These are phyloP conservation scores for Dione juno DNA, from an alignment of 2,888 invertebrate genomes.

Conservation along the genomic window DNA sequence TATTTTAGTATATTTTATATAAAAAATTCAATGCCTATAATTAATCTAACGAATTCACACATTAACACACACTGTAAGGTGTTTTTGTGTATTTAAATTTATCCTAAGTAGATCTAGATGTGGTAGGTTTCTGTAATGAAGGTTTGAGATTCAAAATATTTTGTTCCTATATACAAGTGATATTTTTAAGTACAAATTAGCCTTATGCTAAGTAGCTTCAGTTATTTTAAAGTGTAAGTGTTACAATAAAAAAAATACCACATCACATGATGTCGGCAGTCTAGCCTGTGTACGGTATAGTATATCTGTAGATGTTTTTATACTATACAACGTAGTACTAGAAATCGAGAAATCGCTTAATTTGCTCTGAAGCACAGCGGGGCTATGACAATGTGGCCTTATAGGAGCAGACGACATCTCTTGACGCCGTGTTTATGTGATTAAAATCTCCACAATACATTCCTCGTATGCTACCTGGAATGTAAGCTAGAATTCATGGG, in stretches of 20 bases:
- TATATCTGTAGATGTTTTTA: not conserved
- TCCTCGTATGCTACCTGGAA: not conserved
- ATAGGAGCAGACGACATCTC: constrained; percentile 6
- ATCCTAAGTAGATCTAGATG: not conserved
- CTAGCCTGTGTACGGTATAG: not conserved
- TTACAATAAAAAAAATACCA: not conserved
- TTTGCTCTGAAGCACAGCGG: constrained; percentile 6
- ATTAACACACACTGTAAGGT: no score
- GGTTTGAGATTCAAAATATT: no score
- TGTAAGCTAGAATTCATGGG: not conserved
- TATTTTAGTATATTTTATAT: no score
- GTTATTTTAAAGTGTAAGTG: constrained; percentile 1
- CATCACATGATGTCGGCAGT: not conserved
- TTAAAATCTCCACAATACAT: constrained; percentile 23
- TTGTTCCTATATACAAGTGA: no score
- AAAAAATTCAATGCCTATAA: no score
- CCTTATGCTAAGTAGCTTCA: not conserved
- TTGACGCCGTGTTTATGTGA: constrained; percentile 20
- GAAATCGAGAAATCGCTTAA: constrained; percentile 23
- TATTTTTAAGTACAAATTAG: not conserved
- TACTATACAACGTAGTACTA: not conserved
- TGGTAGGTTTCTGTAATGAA: not conserved
- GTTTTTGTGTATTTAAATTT: not conserved
- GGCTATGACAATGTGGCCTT: constrained; percentile 19
- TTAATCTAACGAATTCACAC: no score